Base-by-base conservation (phyloP, 2,888 invertebrate genomes). In the Perdita meconis region DNA sequence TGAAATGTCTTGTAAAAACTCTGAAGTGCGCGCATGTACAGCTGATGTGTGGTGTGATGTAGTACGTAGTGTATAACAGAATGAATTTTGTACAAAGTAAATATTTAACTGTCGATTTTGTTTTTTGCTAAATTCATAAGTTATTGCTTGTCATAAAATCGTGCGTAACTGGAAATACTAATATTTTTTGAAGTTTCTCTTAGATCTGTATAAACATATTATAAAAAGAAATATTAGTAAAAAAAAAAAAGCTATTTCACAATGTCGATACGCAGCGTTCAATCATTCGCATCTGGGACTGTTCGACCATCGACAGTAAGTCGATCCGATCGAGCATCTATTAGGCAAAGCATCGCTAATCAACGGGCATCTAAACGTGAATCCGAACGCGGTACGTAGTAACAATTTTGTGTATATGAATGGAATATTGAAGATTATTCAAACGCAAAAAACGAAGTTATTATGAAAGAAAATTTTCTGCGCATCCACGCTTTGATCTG, bases 61-160 rank as follows among this genome's bases (percentile, higher is more conserved):
- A 36, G n/a, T n/a, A n/a, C n/a, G n/a, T n/a, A 57, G 44, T 59
- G 5, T 42, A 34, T 70, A 61, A 42, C 53, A 60, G 22, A 34
- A 65, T 83, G 51, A 74, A 85, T 76, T 81, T 83, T 82, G 84
- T 86, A 85, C 56, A 82, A 70, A 80, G 67, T 53, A 70, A 68
- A 70, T 67, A 38, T 44, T 13, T 60, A 53, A n/a, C 51, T 59
- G 12, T 70, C 24, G 44, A 65, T 53, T 55, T 65, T 65, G 50
- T 72, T 55, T 71, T 10, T 64, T 42, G 8, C 36, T 70, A 75
- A 68, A 72, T 78, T 78, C 51, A 57, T 12, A 44, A 81, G 61
- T 67, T 55, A 73, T 38, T 51, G 64, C 42, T 1, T 64, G 24
- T 44, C 22, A 38, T 8, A 6, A 1, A 63, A 50, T 13, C 30